These are phyloP conservation scores for Aplochiton taeniatus DNA, from an alignment of 2,797 vertebrate species.

Conservation along the genomic window DNA sequence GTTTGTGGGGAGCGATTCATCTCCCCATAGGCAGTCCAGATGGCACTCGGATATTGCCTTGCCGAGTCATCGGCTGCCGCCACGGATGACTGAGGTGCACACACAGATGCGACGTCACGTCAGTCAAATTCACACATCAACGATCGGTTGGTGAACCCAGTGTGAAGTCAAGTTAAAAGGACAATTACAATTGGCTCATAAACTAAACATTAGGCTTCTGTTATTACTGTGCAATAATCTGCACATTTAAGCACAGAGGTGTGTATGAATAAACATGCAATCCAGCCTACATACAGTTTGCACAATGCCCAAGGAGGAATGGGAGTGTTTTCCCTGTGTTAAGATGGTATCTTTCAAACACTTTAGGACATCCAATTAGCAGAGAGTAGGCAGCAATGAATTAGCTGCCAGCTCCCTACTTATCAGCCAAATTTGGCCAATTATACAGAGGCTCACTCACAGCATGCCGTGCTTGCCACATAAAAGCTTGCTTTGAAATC, in stretches of 20 bases:
- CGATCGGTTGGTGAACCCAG: background rate
- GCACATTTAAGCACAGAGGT: no score
- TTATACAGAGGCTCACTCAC: background rate
- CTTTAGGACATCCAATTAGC: background rate
- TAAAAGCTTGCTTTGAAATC: no score
- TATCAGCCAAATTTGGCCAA: background rate
- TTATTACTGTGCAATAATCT: no score
- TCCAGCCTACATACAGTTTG: no score
- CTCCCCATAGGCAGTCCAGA: constrained; percentile 3
- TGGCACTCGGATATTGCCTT: background rate
- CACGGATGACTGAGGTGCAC: background rate
- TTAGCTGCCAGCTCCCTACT: background rate
- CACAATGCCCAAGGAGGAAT: no score
- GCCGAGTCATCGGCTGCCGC: background rate
- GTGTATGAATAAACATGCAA: no score
- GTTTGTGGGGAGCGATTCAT: background rate
- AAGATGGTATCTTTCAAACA: background rate
- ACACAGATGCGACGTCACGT: background rate
- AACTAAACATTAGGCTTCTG: no score
- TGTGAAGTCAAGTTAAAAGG: no score
- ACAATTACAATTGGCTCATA: no score
- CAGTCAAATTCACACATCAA: background rate
- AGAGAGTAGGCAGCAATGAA: background rate
- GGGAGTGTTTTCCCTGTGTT: no score
- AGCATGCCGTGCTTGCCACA: background rate